A percentile compares a stretch with the other conserved stretches of the same genome.
Evolutionary conservation across 2,888 invertebrate genomes (phyloP).

Genomic region (Agonopterix subpropinquella): DNA sequence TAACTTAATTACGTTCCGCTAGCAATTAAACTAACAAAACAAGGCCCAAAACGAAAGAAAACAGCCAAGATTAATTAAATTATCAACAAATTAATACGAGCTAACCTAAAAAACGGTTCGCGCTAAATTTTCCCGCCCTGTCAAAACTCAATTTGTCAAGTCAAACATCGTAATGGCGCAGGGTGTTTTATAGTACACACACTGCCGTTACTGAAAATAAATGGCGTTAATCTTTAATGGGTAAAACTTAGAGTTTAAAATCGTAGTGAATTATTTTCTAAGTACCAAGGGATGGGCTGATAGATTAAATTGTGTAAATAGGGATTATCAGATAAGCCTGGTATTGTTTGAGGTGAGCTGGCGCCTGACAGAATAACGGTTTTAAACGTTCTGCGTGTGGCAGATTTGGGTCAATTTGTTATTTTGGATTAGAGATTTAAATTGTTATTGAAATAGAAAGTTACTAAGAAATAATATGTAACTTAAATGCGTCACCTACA

Average conservation of each 20-base stretch:
- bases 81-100: conserved; percentile 38
- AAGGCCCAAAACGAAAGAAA: conserved; percentile 36
- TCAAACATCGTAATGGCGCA: conserved; percentile 62
- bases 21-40: conserved; percentile 10
- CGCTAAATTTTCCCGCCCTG: conserved; percentile 58
- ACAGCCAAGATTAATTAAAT: conserved; percentile 34
- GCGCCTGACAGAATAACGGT: conserved; percentile 43
- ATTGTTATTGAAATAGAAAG: background rate
- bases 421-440: background rate
- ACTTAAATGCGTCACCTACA: background rate
- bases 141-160: conserved; percentile 74
- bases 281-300: conserved; percentile 22
- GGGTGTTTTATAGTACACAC: conserved; percentile 39
- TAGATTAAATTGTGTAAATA: conserved; percentile 73
- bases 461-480: background rate
- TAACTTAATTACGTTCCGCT: conserved; percentile 2
- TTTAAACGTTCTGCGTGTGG: conserved; percentile 39
- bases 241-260: conserved; percentile 41
- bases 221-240: conserved; percentile 31
- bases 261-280: conserved; percentile 19
- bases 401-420: conserved; percentile 42
- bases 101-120: conserved; percentile 40
- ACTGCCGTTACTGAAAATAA: conserved; percentile 17
- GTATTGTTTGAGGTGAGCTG: conserved; percentile 60
- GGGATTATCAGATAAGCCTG: conserved; percentile 69